Conservation (phyloP, 2,888 invertebrate genomes). For the Ferdinandea cuprea region DNA sequence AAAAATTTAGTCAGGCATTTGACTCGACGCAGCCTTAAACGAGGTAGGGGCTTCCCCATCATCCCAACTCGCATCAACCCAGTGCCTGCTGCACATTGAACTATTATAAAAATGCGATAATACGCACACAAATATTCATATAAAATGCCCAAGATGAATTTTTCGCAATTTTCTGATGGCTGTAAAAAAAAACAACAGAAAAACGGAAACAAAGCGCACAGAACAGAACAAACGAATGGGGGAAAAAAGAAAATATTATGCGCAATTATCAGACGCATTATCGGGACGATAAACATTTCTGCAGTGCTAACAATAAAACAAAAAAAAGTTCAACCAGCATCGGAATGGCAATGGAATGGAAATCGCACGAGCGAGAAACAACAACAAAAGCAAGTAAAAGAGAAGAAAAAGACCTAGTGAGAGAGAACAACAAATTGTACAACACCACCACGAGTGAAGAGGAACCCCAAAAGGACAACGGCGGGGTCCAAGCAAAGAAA, state of each 20-base stretch:
- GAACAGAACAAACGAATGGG: not conserved
- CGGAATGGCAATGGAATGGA: conserved; percentile 74
- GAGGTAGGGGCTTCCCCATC: not conserved
- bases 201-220: conserved; percentile 7
- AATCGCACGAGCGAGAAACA: conserved; percentile 54
- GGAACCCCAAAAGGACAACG: conserved; percentile 17
- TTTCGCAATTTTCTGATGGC: conserved; percentile 33
- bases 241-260: conserved; percentile 49
- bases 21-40: not conserved
- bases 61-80: too few relatives aligned
- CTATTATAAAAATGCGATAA: conserved; percentile 71
- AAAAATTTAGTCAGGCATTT: not conserved
- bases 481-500: not conserved
- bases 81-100: conserved; percentile 9
- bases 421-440: conserved; percentile 71
- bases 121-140: conserved; percentile 67
- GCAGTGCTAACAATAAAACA: conserved; percentile 53
- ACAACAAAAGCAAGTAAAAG: not conserved
- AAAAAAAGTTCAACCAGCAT: conserved; percentile 70
- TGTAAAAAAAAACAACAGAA: conserved; percentile 13
- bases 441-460: conserved; percentile 48
- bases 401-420: conserved; percentile 46
- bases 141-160: conserved; percentile 54
- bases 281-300: conserved; percentile 72
- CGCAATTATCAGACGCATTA: conserved; percentile 74